Percentiles rank a stretch among this genome's conserved stretches.
Conservation (phyloP, 2,888 invertebrate species). For the Monoplex corrugatus region DNA sequence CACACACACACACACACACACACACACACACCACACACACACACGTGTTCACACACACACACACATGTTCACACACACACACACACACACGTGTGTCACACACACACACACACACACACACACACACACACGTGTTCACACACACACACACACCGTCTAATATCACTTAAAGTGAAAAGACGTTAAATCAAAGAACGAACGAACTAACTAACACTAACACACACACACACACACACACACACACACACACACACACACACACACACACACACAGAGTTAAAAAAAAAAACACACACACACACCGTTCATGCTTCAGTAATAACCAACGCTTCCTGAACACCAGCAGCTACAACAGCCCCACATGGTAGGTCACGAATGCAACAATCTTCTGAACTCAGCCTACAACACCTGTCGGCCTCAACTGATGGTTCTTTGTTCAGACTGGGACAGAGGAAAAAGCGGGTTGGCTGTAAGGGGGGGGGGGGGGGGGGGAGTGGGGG, state of each 20-base stretch:
- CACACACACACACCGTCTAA: too few species aligned
- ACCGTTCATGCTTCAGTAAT: neutral
- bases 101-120: too few species aligned
- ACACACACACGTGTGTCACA: too few species aligned
- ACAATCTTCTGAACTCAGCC: neutral
- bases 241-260: constrained; percentile 40
- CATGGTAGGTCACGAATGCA: neutral
- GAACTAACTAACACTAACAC: neutral
- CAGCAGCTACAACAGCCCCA: neutral
- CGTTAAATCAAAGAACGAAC: neutral
- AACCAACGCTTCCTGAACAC: neutral
- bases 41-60: neutral
- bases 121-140: too few species aligned
- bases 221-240: neutral
- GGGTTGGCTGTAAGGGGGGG: neutral
- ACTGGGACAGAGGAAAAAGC: neutral
- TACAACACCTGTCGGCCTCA: neutral
- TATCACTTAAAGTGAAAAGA: neutral
- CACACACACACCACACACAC: neutral
- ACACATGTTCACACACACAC: neutral
- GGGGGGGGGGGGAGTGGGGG: neutral
- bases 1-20: constrained; percentile 1
- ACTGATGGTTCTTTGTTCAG: neutral
- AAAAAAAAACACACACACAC: neutral
- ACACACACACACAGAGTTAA: constrained; percentile 7